Evolutionary conservation across 1,140 invertebrate genomes (phyloP), one percentile per base, ranked within the genome.

Genomic region (Bombus cullumanus): DNA sequence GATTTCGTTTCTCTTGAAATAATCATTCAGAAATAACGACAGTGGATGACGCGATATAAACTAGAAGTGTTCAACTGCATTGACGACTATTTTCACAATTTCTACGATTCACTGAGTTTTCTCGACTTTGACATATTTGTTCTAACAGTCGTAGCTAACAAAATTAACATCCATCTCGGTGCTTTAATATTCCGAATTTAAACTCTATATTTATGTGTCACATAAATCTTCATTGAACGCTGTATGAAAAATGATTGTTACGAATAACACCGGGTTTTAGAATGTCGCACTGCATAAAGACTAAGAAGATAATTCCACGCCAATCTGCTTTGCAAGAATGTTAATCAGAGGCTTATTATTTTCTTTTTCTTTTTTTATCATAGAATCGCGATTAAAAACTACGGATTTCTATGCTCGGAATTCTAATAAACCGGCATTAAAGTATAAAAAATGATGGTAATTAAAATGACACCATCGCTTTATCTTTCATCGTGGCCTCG

Each of bases 401-500:
- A 10, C 31, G 1, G 22, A 75, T 31, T 59, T 53, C 73, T 74
- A 25, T 74, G n/a, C 73, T 2, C 28, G 18, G 31, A 3, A 41
- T 31, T 15, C n/a, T 73, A 72, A 74, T 75, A 75, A 75, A 6
- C 43, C 59, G 25, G 75, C 25, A 31, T 64, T 64, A 59, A 18
- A 9, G 34, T 25, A 78, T 78, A 64, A 78, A 78, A 78, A 78
- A 78, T 66, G 59, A 64, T 28, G 28, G 37, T 37, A 78, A 78
- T 78, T 78, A 78, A 78, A 64, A 53, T 62, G 75, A 78, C 75
- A 78, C 57, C 62, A 64, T 37, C 75, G 37, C 37, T 41, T n/a
- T 66, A 64, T 64, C 57, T 78, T 78, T 25, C 28, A 78, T 78
- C 75, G 75, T 78, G 75, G 59, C 75, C 75, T 78, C 75, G 75